phyloP scores from a whole-genome alignment of 2,888 invertebrate genomes.

The Andrena camellia region DNA sequence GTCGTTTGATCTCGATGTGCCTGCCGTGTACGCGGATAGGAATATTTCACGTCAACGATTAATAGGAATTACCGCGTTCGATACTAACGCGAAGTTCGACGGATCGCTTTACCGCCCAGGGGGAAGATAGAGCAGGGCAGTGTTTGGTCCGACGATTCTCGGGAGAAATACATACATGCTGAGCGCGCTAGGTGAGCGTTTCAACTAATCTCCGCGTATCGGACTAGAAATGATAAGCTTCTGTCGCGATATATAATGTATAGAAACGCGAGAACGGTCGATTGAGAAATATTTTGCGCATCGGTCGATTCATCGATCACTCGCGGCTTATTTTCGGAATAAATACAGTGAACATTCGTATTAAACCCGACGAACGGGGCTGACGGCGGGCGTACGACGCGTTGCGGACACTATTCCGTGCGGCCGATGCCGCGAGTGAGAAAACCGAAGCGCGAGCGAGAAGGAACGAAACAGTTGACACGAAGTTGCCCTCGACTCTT shows the following conservation, averaged over 20 bases:
- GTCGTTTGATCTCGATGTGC: conserved; percentile 5
- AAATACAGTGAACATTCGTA: no score
- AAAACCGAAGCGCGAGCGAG: no score
- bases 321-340: not conserved
- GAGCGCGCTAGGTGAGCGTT: conserved; percentile 1
- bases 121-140: not conserved
- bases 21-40: no score
- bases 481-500: no score
- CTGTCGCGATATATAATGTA: not conserved
- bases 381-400: no score
- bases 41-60: not conserved
- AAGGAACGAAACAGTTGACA: no score
- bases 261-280: not conserved
- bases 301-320: not conserved
- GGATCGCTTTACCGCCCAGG: not conserved
- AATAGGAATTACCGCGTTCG: not conserved
- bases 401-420: no score
- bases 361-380: no score
- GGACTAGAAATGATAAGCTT: no score
- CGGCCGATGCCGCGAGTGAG: no score
- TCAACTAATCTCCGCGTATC: not conserved
- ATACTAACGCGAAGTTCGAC: not conserved
- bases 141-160: not conserved
- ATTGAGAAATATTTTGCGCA: not conserved
- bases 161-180: not conserved